Evolutionary conservation across 2,113 vertebrate species (phyloP).

Genomic region (Osmerus mordax): DNA sequence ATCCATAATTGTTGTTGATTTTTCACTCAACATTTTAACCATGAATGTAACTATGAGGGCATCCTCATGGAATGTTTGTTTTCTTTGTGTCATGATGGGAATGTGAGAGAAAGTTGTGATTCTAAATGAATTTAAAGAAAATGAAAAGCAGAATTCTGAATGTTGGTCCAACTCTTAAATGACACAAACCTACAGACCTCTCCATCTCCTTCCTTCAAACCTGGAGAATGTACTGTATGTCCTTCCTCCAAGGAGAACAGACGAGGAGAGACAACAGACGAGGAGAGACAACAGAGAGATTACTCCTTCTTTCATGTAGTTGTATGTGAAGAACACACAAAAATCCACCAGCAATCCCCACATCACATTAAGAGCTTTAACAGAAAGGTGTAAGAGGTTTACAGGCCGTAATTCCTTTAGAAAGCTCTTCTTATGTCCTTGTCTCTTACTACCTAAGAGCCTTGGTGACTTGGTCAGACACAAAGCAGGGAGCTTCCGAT

Average conservation of each 20-base stretch:
- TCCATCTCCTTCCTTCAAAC: no score
- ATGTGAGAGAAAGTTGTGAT: background rate
- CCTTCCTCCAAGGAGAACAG: conserved; percentile 5
- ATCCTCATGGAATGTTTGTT: background rate
- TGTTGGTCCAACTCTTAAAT: no score
- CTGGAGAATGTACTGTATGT: no score
- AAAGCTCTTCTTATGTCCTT: conserved; percentile 30
- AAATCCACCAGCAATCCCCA: conserved; percentile 16
- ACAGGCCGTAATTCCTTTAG: conserved; percentile 21
- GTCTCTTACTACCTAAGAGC: conserved; percentile 26
- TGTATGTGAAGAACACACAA: conserved; percentile 8
- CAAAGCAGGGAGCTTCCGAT: conserved; percentile 27
- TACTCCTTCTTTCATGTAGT: conserved; percentile 14
- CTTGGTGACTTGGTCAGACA: conserved; percentile 13
- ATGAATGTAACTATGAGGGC: no score
- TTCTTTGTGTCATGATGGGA: background rate
- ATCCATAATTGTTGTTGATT: no score
- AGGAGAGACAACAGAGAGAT: background rate
- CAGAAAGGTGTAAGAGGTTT: conserved; percentile 44
- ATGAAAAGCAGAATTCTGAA: no score
- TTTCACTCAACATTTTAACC: no score
- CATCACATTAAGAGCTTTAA: conserved; percentile 28
- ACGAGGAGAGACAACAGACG: background rate
- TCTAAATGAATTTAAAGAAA: background rate
- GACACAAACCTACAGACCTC: no score